Percentiles rank a stretch among this genome's conserved stretches.
Evolutionary conservation across 2,888 invertebrate genomes (phyloP).

Genomic region (Adelognathus sp.): DNA sequence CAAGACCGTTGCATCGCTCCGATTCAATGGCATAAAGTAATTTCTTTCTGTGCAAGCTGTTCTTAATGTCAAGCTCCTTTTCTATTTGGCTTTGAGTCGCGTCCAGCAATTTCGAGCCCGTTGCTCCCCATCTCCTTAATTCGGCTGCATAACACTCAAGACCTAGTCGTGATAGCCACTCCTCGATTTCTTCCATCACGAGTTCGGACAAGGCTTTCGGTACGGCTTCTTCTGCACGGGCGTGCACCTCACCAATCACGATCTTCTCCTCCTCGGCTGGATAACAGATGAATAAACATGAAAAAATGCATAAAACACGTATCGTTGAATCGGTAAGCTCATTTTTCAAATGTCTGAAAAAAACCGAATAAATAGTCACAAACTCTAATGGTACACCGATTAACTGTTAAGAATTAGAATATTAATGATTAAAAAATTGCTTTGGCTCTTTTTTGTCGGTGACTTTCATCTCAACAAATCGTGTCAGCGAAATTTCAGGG

Average conservation of each 20-base stretch:
- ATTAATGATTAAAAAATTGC: not conserved
- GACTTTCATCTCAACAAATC: not conserved
- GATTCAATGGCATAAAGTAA: conserved; percentile 83
- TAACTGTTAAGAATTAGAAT: not conserved
- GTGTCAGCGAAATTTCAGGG: not conserved
- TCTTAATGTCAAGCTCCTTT: conserved; percentile 92
- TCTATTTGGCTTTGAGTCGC: conserved; percentile 92
- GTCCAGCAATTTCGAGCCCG: conserved; percentile 90
- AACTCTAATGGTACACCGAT: not conserved
- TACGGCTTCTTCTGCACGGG: conserved; percentile 63
- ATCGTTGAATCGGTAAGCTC: not conserved
- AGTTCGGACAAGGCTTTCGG: conserved; percentile 88
- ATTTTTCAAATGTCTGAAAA: not conserved
- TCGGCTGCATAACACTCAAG: conserved; percentile 91
- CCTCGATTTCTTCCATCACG: conserved; percentile 90
- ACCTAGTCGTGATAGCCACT: conserved; percentile 91
- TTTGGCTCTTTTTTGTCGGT: not conserved
- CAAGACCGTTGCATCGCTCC: conserved; percentile 71
- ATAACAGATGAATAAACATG: not conserved
- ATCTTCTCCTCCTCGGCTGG: conserved; percentile 86
- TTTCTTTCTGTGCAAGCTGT: conserved; percentile 95
- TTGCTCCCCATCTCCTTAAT: conserved; percentile 91
- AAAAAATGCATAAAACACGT: not conserved
- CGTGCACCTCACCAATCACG: conserved; percentile 81
- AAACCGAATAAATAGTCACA: not conserved